Evolutionary conservation across 2,888 invertebrate species (phyloP), one percentile per base, ranked within the genome.

Genomic region (Eutolmus rufibarbis): DNA sequence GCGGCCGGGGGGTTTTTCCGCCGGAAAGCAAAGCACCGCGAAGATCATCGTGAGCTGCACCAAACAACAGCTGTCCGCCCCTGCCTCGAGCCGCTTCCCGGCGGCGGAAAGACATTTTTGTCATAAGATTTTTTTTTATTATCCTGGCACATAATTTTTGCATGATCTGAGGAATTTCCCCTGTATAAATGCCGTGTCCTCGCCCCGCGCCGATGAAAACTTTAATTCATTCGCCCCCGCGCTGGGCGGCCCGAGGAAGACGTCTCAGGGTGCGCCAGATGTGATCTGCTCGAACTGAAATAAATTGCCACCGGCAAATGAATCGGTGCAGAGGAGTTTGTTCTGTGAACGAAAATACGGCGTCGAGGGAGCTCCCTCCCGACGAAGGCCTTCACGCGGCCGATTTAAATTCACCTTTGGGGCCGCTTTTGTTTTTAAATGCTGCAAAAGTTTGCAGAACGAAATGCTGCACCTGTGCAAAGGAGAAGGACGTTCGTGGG

Each of bases 61-160:
- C 57, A 14, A 56, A 82, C 37, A 57, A 57, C 57, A 82, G 57
- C 34, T 28, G 7, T 46, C 79, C 79, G 23, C 79, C 14, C 16
- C 31, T 16, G 46, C 66, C 0, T 12, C 23, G 66, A 2, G 66
- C 28, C 51, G 46, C 5, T 40, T 2, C 12, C 40, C 40, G 40
- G 40, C 40, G 40, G 40, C 31, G 79, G 37, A 57, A 82, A 37
- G 28, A 51, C 57, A 37, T 66, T 82, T 82, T 66, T 57, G 19
- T 57, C 57, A 23, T 66, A 28, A 82, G 82, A 82, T n/a, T n/a
- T n/a, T n/a, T n/a, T n/a, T n/a, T n/a, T 28, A 37, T 82, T 82
- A 82, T 57, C 19, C 37, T 37, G 57, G 57, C 37, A 82, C n/a
- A 81, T 57, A 82, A 56, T 82, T 82, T 82, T 82, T 82, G 82